Evolutionary conservation across 2,797 vertebrate species (phyloP), one percentile per base, ranked within the genome.

Genomic region (Atherinosoma microstoma): DNA sequence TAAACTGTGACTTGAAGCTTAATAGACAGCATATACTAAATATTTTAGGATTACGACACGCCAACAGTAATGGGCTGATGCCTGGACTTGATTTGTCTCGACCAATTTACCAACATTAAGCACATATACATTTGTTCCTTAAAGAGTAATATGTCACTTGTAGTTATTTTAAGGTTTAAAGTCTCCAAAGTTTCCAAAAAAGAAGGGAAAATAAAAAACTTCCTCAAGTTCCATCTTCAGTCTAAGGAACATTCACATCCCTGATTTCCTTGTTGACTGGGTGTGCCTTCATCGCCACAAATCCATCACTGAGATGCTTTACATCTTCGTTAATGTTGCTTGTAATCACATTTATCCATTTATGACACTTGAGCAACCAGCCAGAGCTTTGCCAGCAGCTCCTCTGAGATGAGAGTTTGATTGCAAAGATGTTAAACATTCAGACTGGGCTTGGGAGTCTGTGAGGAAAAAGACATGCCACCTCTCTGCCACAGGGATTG

Each of bases 161-260:
- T 63, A 58, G 67, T 45, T 9, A 53, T 69, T 29, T 45, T 24
- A 34, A 18, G 57, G 29, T 29, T 70, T 42, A 47, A 30, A 83
- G 59, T 70, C 36, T 73, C 72, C 40, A 58, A 64, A 65, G 29
- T 64, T 79, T 57, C 22, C 66, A 61, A 38, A 6, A 45, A 18
- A 18, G 0, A 75, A 59, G 58, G 15, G 7, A 20, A 18, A 49
- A 61, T 3, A 70, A 73, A 56, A 73, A 42, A 4, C 57, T 54
- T 70, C 15, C 27, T 60, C 30, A 29, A 54, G 64, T 64, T 79
- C 81, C 64, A n/a, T 85, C 66, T 79, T 70, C 79, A 89, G 80
- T 86, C 80, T 72, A 85, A 86, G 62, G 80, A 87, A 70, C 60
- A 58, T 90, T 91, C 80, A 89, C 84, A 79, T 89, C 81, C 87